Evolutionary conservation across 2,888 invertebrate genomes (phyloP), one percentile per base, ranked within the genome.

Genomic region (Lycaena phlaeas): DNA sequence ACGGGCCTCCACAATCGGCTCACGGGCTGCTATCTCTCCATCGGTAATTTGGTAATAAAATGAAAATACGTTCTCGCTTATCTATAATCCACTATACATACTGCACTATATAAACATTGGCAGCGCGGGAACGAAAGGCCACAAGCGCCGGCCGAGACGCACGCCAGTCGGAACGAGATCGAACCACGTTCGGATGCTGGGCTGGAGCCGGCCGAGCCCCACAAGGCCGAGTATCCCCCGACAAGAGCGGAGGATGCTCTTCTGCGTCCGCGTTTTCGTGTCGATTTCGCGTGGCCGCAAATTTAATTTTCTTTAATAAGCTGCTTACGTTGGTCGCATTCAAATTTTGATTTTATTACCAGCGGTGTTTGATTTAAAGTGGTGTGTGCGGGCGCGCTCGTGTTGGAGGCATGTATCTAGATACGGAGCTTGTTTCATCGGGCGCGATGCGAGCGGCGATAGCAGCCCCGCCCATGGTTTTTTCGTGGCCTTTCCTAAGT

Each of bases 1-100:
- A 74, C 63, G 57, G 54, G 45, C 52, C 43, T 49, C 50, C 57
- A 68, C 74, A 76, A 81, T 81, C 81, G 69, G 53, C 59, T 53
- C 64, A 52, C 57, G 52, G 44, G 43, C 52, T 58, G 51, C 66
- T 64, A 84, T 84, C 84, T 70, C 57, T 15, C 69, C 72, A 85
- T 85, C 85, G 84, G 85, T 81, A 85, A 85, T 85, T 85, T 82
- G 79, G 84, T 82, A 85, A 85, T 85, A 85, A 85, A 85, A 85
- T 79, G 85, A 82, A 81, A 85, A 85, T 82, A 79, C 77, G 68
- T 64, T 75, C 73, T 59, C 60, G 54, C 76, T 81, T 84, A 84
- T 84, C 84, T 74, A 66, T 68, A 71, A 81, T 81, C 82, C 78
- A 68, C 70, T 77, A 75, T 76, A 82, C 74, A 75, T 67, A 78